Base-by-base conservation (phyloP, 2,888 invertebrate species). In the Tipula helvola region DNA sequence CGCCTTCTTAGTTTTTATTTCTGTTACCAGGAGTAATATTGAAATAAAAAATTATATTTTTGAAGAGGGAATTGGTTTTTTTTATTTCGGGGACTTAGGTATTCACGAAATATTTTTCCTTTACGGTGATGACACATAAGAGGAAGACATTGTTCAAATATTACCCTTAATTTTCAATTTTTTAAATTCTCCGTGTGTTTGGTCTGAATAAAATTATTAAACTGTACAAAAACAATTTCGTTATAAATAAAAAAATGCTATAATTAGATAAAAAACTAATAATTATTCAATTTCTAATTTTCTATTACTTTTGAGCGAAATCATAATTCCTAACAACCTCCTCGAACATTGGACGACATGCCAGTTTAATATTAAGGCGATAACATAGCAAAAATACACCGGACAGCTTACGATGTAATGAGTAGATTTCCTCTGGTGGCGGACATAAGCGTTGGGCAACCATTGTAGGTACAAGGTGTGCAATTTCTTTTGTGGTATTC, bases 351-450 rank as follows among this genome's bases (percentile, higher is more conserved):
- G 94, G 93, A 42, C 95, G 93, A 90, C 98, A 98, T 89, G 96
- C 94, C 89, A 99, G 93, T 89, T 94, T 94, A 0, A 97, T 95
- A 89, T 95, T 94, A 86, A 99, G 93, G 89, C 97, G 98, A 0
- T 97, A 94, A 90, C 98, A 98, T 0, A 99, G 92, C 36, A 99
- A 92, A 91, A 99, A 99, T 13, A 98, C 95, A 0, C 99, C 99
- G 0, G 99, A 97, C 85, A 99, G 93, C 92, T 99, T 99, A 87
- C 99, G 94, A 91, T 99, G 99, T 28, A 99, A 93, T 0, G 99
- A 99, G 92, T 99, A 99, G 88, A 98, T 97, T 92, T 99, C 99
- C 91, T 99, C 99, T 0, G 99, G 99, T 0, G 99, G 99, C 1
- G 99, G 98, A 87, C 98, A 97, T 1, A 99, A 93, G 36, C 99